Base-by-base conservation (phyloP, 1,140 invertebrate genomes). In the Dinothrombium tinctorium region DNA sequence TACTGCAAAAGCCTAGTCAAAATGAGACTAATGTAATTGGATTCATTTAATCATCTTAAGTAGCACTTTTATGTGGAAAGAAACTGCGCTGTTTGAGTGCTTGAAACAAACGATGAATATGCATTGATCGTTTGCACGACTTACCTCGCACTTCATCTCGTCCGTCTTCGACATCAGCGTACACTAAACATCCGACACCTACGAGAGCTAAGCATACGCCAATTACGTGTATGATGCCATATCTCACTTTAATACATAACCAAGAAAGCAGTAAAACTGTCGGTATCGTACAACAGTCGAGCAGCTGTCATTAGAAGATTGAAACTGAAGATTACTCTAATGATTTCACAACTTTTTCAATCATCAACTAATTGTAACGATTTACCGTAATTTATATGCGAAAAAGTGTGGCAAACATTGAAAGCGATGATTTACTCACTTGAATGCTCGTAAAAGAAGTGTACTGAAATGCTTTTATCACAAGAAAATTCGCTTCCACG, bases 201-300 rank as follows among this genome's bases (percentile, higher is more conserved):
- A 80, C 68, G 0, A 87, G 59, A 45, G 76, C 81, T 21, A 82
- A 59, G 8, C 70, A 72, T 4, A 82, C 76, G 2, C 79, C 81
- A 5, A 76, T 61, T 24, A 82, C 73, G 56, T 86, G 79, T 1
- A 72, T 69, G 62, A 64, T 50, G 53, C 64, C 67, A 54, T 72
- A 83, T 53, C 60, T 68, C 45, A 68, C 73, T 43, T 70, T 71
- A 47, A 69, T 68, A 54, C 68, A 71, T 50, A 65, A 59, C 64
- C 64, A 79, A 11, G 73, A 77, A 23, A 79, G 59, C 7, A 72
- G 66, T 46, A 86, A 55, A 4, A 80, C 77, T 15, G 74, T 74
- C 2, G 79, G 77, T 45, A 86, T 79, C 15, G 76, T 76, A 43
- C 79, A 78, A 57, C 80, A 84, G 51, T 82, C 76, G 45, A 87